Evolutionary conservation across 2,113 vertebrate species (phyloP), one percentile per base, ranked within the genome.

Genomic region (Toxostoma redivivum): DNA sequence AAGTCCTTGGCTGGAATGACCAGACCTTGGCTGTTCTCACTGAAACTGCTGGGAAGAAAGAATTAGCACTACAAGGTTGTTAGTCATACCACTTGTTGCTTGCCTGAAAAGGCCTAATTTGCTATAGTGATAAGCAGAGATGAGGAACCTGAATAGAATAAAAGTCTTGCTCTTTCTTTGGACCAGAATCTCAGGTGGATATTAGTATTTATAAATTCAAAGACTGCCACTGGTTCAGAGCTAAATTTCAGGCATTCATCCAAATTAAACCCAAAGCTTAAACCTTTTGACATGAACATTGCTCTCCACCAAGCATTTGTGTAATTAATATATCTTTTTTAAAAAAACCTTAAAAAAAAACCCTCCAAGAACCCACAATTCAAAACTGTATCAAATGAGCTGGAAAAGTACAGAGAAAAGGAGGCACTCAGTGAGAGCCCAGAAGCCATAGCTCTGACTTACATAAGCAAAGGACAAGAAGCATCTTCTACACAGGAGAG

Each of bases 131-230:
- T 83, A 86, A 92, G 61, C 78, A 91, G 70, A 91, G 62, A 84
- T 60, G 47, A 86, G 31, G n/a, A 92, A 85, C 73, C 69, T 95
- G 91, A 94, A 66, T 44, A 91, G 86, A 95, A 94, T 94, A 92
- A 64, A 92, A 94, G 57, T 28, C 58, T 82, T 94, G 37, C 35
- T 92, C 65, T 89, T 92, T 31, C 57, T 89, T 85, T 79, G 50
- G 54, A 66, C 78, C 15, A 74, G 77, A 87, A 95, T 88, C 80
- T 91, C 91, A 90, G 81, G 80, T 86, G 91, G 42, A 87, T 94
- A 95, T 95, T 92, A 92, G 24, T 79, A 91, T 92, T 96, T 95
- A 96, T 92, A 94, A 84, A 96, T 95, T 91, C 95, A 94, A 91
- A 91, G 86, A 65, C 57, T 72, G 72, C 22, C 57, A 64, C 67